Evolutionary conservation across 2,113 vertebrate genomes (phyloP).

Genomic region (Oplegnathus fasciatus): DNA sequence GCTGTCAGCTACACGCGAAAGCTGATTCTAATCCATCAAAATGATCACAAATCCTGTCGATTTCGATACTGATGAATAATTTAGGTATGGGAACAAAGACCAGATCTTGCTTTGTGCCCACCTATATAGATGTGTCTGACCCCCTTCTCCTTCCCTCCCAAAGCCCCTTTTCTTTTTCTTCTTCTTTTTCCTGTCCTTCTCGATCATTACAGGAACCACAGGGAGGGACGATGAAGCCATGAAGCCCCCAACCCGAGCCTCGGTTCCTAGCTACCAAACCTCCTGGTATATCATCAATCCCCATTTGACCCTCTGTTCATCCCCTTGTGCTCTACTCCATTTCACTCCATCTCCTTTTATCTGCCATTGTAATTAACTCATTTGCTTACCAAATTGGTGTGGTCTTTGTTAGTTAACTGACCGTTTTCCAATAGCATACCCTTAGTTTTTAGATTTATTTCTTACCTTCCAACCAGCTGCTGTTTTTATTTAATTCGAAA

Average conservation of each 20-base stretch:
- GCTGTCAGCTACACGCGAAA: neutral
- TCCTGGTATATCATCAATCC: neutral
- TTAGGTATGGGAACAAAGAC: neutral
- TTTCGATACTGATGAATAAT: neutral
- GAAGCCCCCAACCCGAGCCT: neutral
- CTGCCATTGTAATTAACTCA: conserved; percentile 5
- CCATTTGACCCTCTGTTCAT: neutral
- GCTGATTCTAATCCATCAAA: neutral
- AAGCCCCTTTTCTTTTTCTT: neutral
- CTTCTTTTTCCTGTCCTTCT: neutral
- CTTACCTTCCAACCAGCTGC: neutral
- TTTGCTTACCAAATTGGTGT: neutral
- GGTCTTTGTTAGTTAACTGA: neutral
- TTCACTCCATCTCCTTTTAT: conserved; percentile 7
- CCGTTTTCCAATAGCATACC: neutral
- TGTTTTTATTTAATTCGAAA: neutral
- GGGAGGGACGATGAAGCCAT: neutral
- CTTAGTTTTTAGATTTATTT: neutral
- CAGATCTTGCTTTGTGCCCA: neutral
- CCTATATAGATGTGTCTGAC: neutral
- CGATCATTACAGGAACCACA: neutral
- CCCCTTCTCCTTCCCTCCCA: neutral
- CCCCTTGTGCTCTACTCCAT: neutral
- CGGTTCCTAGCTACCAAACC: neutral
- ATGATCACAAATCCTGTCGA: neutral